Percentiles rank a stretch among this genome's conserved stretches.
Evolutionary conservation across 30 jellyfish, hydroid and myxozoan genomes (phyloP).

Genomic region (Sanderia malayensis): DNA sequence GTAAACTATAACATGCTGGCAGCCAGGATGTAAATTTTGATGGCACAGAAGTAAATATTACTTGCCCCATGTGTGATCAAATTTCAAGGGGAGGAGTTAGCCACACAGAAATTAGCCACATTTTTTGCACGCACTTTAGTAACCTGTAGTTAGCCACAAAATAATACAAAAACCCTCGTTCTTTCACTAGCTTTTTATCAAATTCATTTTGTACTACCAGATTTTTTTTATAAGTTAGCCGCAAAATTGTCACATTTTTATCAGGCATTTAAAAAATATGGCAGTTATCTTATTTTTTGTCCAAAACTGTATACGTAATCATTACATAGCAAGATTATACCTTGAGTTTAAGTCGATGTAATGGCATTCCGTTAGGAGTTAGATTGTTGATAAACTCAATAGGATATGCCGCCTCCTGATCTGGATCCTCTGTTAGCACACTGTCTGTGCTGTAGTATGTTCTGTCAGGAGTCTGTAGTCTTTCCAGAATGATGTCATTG

Average conservation of each 20-base stretch:
- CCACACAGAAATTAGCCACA: slow-evolving; percentile 4
- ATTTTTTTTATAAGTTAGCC: slow-evolving; percentile 1
- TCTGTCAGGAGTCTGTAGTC: too few relatives aligned
- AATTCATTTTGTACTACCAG: slow-evolving; percentile 1
- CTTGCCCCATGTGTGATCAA: slow-evolving; percentile 5
- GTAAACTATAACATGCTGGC: slow-evolving; percentile 3
- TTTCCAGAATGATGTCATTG: too few relatives aligned
- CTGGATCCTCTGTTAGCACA: too few relatives aligned
- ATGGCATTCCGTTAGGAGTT: too few relatives aligned
- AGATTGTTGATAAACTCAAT: too few relatives aligned
- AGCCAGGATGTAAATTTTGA: slow-evolving; percentile 2
- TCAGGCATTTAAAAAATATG: slow-evolving; percentile 1
- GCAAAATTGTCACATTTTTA: slow-evolving; percentile 1
- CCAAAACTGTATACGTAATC: slow-evolving; percentile 3
- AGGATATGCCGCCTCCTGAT: too few relatives aligned
- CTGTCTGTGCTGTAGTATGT: too few relatives aligned
- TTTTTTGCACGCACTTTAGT: slow-evolving; percentile 1
- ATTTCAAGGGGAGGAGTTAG: slow-evolving; percentile 4
- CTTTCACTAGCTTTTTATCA: not conserved
- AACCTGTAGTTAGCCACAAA: slow-evolving; percentile 3
- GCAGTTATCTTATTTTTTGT: slow-evolving; percentile 1
- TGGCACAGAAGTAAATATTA: not conserved
- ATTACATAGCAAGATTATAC: too few relatives aligned
- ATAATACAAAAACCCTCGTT: not conserved
- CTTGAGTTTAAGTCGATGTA: too few relatives aligned